These are phyloP conservation scores for Monomorium pharaonis DNA, from an alignment of 1,140 invertebrate genomes.

Conservation along the genomic window DNA sequence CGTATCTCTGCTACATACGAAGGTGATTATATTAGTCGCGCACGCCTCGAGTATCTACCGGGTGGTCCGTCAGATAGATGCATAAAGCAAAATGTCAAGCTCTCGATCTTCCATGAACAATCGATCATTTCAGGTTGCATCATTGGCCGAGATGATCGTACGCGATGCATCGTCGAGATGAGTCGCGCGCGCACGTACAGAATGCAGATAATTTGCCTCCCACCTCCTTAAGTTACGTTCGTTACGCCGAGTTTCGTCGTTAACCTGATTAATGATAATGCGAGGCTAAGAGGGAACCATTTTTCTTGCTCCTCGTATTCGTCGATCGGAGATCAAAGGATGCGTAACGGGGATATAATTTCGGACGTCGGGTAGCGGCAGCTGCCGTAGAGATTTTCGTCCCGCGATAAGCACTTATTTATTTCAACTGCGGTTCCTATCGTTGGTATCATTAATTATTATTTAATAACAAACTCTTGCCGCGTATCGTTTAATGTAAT, in stretches of 20 bases:
- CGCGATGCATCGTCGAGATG: constrained; percentile 45
- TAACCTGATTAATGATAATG: constrained; percentile 64
- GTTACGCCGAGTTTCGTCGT: not conserved
- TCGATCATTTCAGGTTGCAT: constrained; percentile 67
- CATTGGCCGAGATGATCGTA: constrained; percentile 31
- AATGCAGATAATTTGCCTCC: constrained; percentile 55
- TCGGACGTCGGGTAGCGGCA: not conserved
- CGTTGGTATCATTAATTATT: constrained; percentile 23
- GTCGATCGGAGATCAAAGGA: constrained; percentile 50
- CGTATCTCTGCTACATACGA: not conserved
- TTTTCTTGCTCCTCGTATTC: constrained; percentile 35
- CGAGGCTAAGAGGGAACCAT: constrained; percentile 14
- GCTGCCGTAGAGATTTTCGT: constrained; percentile 21
- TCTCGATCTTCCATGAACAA: constrained; percentile 66
- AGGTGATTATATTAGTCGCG: constrained; percentile 45
- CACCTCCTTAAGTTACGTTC: constrained; percentile 18
- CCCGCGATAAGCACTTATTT: constrained; percentile 30
- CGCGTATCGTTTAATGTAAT: not conserved
- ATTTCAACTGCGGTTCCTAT: not conserved
- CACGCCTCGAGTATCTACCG: constrained; percentile 66
- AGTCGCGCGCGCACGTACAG: not conserved
- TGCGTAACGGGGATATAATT: constrained; percentile 49
- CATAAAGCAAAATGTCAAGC: constrained; percentile 63
- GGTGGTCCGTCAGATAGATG: constrained; percentile 62
- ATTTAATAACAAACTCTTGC: not conserved